A percentile compares a stretch with the other conserved stretches of the same genome.
phyloP scores from a whole-genome alignment of 2,797 vertebrate genomes.

The Euphonia xanthogaster region DNA sequence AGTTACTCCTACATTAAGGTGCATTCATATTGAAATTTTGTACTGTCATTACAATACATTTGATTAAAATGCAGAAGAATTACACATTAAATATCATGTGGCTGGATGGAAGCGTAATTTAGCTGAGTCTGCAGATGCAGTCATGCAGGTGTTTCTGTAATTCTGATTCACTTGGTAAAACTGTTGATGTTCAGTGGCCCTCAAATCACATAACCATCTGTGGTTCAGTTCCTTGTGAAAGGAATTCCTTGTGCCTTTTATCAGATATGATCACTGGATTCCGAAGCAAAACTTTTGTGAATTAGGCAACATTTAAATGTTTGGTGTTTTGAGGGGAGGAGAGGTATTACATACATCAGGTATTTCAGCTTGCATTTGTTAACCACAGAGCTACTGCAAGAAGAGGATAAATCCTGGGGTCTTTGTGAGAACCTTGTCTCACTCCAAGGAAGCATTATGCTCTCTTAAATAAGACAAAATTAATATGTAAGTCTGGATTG shows the following conservation, averaged over 20 bases:
- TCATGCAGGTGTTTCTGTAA: constrained; percentile 57
- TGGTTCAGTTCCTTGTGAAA: constrained; percentile 46
- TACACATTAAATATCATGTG: constrained; percentile 39
- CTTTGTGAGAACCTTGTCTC: neutral
- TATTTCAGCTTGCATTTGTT: neutral
- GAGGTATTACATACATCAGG: neutral
- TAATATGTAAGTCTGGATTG: neutral
- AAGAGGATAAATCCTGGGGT: neutral
- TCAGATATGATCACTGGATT: neutral
- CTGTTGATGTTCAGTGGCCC: constrained; percentile 39
- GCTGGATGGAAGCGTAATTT: constrained; percentile 33
- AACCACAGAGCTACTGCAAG: neutral
- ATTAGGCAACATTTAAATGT: neutral
- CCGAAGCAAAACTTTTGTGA: constrained; percentile 5
- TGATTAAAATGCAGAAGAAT: constrained; percentile 60
- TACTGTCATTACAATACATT: constrained; percentile 36
- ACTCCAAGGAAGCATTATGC: neutral
- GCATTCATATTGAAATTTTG: constrained; percentile 60
- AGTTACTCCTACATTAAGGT: constrained; percentile 60
- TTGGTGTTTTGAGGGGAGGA: neutral
- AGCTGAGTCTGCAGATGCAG: constrained; percentile 67
- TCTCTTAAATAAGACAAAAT: neutral
- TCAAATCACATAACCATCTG: constrained; percentile 48
- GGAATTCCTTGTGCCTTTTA: constrained; percentile 36
- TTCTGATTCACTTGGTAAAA: constrained; percentile 41